Evolutionary conservation across 92 coral and sea anemone species (phyloP).

Genomic region (Phenganax subtilis): DNA sequence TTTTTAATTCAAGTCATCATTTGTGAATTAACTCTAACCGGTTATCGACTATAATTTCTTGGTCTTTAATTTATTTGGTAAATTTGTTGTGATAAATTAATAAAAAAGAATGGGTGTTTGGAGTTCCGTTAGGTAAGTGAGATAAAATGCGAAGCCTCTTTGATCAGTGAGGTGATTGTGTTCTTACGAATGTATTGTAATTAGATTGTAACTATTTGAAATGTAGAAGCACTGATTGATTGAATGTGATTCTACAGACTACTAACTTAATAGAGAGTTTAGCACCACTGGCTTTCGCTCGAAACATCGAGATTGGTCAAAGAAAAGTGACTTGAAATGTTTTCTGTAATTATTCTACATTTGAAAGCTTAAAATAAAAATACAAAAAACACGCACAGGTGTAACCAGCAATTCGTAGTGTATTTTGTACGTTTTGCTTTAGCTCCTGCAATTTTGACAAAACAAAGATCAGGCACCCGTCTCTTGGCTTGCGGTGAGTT

Average conservation of each 20-base stretch:
- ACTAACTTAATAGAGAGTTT: background rate
- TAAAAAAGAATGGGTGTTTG: conserved; percentile 33
- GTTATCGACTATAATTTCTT: background rate
- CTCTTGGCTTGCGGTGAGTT: conserved; percentile 4
- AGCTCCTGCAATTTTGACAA: conserved; percentile 20
- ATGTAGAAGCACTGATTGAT: background rate
- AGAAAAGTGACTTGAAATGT: background rate
- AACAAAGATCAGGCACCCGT: background rate
- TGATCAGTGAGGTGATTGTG: background rate
- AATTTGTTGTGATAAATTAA: background rate
- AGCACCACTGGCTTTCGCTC: background rate
- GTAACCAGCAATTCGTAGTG: background rate
- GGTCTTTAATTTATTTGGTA: background rate
- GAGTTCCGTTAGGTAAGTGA: conserved; percentile 41
- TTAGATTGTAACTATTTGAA: background rate
- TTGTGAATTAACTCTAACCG: too few species aligned
- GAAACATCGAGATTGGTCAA: background rate
- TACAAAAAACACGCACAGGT: background rate
- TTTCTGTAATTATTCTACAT: background rate
- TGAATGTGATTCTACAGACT: background rate
- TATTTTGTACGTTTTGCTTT: background rate
- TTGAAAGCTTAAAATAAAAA: background rate
- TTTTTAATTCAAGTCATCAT: too few species aligned
- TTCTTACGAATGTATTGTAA: background rate
- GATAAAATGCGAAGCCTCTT: background rate